Base-by-base conservation (phyloP, 2,888 invertebrate species). In the Ectropis crepuscularia region DNA sequence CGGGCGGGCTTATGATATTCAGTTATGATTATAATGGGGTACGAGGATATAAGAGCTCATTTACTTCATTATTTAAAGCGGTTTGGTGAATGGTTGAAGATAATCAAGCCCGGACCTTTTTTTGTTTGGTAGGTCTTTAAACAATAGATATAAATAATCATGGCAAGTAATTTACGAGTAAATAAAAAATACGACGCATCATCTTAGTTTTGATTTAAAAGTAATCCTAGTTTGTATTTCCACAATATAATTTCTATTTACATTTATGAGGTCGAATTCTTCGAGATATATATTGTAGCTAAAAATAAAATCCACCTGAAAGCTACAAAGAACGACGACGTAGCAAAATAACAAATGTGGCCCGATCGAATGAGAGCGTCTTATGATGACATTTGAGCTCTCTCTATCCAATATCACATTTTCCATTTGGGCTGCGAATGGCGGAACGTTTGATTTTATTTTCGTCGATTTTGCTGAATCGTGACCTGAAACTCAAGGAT, bases 1-100 rank as follows among this genome's bases (percentile, higher is more conserved):
- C 90, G 91, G 90, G 92, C 91, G 88, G 88, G 78, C 75, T 90
- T 92, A 90, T 92, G 82, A 92, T 89, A 85, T 90, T 88, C 74
- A 69, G 89, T 89, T 92, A 91, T 92, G 88, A 90, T 87, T 90
- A 86, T 89, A 85, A 88, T 87, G 73, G 87, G 87, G 85, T 80
- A 79, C 74, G 78, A 74, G 64, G 68, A 60, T 63, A 61, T 60
- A 54, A 63, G 50, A 61, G 68, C 76, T 74, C 62, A 69, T 65
- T 68, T 69, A 75, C 66, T 74, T 74, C 75, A 69, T 64, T 76
- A 76, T 74, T 75, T 78, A 70, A 39, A 28, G 51, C 50, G 60
- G 42, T 53, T 49, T 63, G 53, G 48, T 64, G 51, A 61, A 63
- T 46, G 64, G 60, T 58, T 9, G 42, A 5, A 39, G 12, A 37